Evolutionary conservation across 2,113 vertebrate genomes (phyloP), one percentile per base, ranked within the genome.

Genomic region (Ictalurus furcatus): DNA sequence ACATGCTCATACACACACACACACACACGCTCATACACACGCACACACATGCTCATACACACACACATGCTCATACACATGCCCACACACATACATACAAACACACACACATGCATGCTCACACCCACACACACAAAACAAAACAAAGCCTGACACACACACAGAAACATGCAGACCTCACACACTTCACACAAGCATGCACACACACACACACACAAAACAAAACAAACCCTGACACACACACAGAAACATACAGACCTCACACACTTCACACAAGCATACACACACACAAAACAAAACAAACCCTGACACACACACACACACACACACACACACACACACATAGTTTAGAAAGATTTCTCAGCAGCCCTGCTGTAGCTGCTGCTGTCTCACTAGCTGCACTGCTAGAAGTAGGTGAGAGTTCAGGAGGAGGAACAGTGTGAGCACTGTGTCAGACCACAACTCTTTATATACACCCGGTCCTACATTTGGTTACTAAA

Each of bases 321-420:
- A 54, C 28, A 56, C 34, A 54, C 28, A 56, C 34, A 44, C 44
- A 48, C 44, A 58, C 79, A 81, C 52, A 30, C 52, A 81, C 76
- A 54, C 28, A 56, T 2, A 56, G 61, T 8, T 12, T 25, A 65
- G 16, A 25, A 78, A 3, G 13, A 3, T 28, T 69, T 74, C 63
- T 44, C 61, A 21, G 58, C 56, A 79, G 71, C 74, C 79, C 65
- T 28, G 79, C 74, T 58, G 63, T 73, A 84, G 34, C 74, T 91
- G 78, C 84, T 71, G 40, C 37, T 40, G 30, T 76, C 54, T 67
- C 52, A 84, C 37, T n/a, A 6, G n/a, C 58, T 78, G 30, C 9
- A n/a, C 59, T 79, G 84, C 48, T 34, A 88, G 74, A 92, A 92
- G 78, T 92, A 85, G 91, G 88, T 83, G 85, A 90, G 82, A 90